Evolutionary conservation across 2,888 invertebrate genomes (phyloP), one percentile per base, ranked within the genome.

Genomic region (Stomorhina lunata): DNA sequence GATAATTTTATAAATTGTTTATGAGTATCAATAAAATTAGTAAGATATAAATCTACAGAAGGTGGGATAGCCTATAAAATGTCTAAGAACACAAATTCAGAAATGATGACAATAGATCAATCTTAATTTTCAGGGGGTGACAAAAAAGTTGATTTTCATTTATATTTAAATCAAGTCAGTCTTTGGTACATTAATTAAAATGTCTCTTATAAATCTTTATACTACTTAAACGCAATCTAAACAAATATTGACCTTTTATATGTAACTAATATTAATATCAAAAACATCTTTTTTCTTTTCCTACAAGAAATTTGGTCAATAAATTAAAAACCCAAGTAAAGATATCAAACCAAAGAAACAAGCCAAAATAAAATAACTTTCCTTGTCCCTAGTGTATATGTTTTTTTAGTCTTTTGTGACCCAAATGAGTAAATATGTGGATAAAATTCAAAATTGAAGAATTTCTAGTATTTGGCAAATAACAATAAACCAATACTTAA

Each of bases 391-490:
- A n/a, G n/a, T n/a, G n/a, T n/a, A n/a, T n/a, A n/a, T n/a, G n/a
- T n/a, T n/a, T n/a, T n/a, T n/a, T n/a, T n/a, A n/a, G n/a, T n/a
- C 32, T 10, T 37, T 40, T 22, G 3, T 27, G 4, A n/a, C n/a
- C n/a, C 3, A 22, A 7, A 9, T 48, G 10, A 34, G 32, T 53
- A n/a, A n/a, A n/a, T n/a, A 63, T 71, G 66, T 45, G 75, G 25
- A 65, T 65, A 59, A 59, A 71, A 69, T 78, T 63, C 40, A 43
- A 81, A 78, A 82, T 82, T 82, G 57, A 79, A 66, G 57, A 69
- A 63, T 65, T 50, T 55, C 59, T 61, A 79, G 75, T 75, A 75
- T 79, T 79, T 82, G 82, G 79, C 65, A 82, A 79, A 82, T 53
- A 82, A 65, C 79, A 79, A 82, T 79, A 79, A 71, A 71, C 43